Evolutionary conservation across 2,113 vertebrate species (phyloP), one percentile per base, ranked within the genome.

Genomic region (Tychaedon coryphoeus): DNA sequence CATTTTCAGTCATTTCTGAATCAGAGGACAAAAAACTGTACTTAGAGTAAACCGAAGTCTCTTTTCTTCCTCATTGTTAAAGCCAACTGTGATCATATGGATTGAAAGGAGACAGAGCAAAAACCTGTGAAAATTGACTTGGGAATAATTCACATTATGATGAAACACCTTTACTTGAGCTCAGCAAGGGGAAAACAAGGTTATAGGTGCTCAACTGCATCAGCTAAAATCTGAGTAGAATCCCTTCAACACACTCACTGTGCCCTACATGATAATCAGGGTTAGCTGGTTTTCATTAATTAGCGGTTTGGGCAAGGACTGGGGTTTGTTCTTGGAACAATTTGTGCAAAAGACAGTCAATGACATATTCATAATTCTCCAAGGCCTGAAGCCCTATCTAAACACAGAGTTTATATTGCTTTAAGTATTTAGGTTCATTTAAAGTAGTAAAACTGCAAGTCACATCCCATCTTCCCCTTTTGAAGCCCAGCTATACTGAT

Each of bases 131-230:
- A 97, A 92, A 96, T 86, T 95, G 90, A 73, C 81, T 90, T 78
- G 94, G 84, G 91, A 96, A 94, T 95, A 92, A 94, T 83, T 93
- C 85, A 75, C 60, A 56, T 94, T 88, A 66, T 83, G 92, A 95
- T 93, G 91, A 92, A 95, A 95, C 88, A 97, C 87, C 85, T 96
- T 97, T 96, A 45, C 81, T 90, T 73, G 67, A 90, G 75, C 71
- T 88, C 0, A 1, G 82, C 90, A 97, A 95, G 90, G 93, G 85
- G 90, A 96, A 95, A 94, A 56, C 81, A 96, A 95, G 94, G 94
- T 95, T 94, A 85, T 61, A 86, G 84, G 87, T 94, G 71, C 72
- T 93, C 90, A 88, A 15, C 90, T 1, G 0, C 51, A 54, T 79
- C 85, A 85, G 42, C 77, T 93, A 86, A 93, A 86, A 94, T 94